Percentiles rank a stretch among this genome's conserved stretches.
Evolutionary conservation across 2,888 invertebrate genomes (phyloP).

Genomic region (Diarsia rubi): DNA sequence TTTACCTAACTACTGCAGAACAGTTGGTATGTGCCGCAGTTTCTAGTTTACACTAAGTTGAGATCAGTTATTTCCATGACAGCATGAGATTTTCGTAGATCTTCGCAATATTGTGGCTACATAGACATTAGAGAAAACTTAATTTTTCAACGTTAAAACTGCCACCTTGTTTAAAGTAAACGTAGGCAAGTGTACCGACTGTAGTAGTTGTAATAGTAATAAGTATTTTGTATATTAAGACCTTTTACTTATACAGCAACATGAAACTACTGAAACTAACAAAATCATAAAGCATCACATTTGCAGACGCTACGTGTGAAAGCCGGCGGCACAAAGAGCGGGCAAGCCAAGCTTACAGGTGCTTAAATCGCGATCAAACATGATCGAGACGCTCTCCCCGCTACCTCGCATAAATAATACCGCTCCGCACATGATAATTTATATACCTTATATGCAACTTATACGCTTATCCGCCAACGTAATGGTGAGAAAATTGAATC

Average conservation of each 20-base stretch:
- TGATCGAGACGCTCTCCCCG: slow-evolving; percentile 76
- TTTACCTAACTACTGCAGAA: background rate
- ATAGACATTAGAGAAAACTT: no score
- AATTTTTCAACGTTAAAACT: no score
- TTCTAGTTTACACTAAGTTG: background rate
- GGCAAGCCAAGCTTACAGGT: slow-evolving; percentile 75
- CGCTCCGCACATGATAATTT: slow-evolving; percentile 62
- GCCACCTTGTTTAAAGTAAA: background rate
- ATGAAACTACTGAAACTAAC: slow-evolving; percentile 7
- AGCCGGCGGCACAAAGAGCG: slow-evolving; percentile 81
- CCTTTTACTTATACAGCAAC: background rate
- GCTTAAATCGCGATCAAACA: slow-evolving; percentile 86
- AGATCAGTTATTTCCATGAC: background rate
- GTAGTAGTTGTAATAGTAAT: background rate
- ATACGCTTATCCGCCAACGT: slow-evolving; percentile 51
- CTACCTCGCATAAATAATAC: slow-evolving; percentile 69
- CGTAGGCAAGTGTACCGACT: background rate
- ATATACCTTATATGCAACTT: slow-evolving; percentile 50
- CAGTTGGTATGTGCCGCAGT: background rate
- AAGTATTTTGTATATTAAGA: background rate
- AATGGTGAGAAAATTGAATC: slow-evolving; percentile 63
- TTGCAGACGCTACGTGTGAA: slow-evolving; percentile 69
- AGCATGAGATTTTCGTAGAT: background rate
- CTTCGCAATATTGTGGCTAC: background rate
- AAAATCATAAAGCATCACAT: slow-evolving; percentile 1